These are phyloP conservation scores for Serranus cabrilla DNA, from an alignment of 2,797 vertebrate genomes.

Conservation along the genomic window DNA sequence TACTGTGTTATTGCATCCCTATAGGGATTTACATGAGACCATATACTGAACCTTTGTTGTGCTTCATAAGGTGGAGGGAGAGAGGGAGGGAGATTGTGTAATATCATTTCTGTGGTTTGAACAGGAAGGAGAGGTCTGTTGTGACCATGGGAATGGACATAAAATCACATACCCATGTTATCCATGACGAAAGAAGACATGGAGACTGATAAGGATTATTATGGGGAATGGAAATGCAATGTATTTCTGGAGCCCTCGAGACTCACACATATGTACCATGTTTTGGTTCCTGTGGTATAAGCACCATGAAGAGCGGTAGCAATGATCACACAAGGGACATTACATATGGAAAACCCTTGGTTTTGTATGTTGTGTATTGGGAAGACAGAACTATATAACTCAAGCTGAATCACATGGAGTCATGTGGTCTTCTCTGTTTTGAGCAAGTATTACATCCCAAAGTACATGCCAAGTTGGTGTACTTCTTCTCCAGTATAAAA, in stretches of 20 bases:
- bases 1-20: constrained; percentile 57
- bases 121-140: constrained; percentile 23
- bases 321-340: background rate
- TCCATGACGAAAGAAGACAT: constrained; percentile 15
- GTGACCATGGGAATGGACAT: constrained; percentile 51
- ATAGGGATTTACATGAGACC: constrained; percentile 50
- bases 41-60: constrained; percentile 13
- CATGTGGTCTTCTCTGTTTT: background rate
- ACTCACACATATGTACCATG: constrained; percentile 20
- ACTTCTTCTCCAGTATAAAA: too few relatives aligned
- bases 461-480: background rate
- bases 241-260: constrained; percentile 27
- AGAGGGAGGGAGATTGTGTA: constrained; percentile 12
- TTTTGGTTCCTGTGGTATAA: constrained; percentile 2
- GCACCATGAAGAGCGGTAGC: constrained; percentile 1
- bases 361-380: constrained; percentile 8
- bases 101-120: constrained; percentile 42
- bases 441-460: background rate
- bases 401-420: background rate
- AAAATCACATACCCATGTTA: constrained; percentile 52
- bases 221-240: constrained; percentile 38
- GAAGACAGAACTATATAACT: background rate
- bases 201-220: constrained; percentile 36
- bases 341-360: background rate
- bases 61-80: constrained; percentile 30